Base-by-base conservation (phyloP, 2,888 invertebrate genomes). In the Dicyrtoma fusca region DNA sequence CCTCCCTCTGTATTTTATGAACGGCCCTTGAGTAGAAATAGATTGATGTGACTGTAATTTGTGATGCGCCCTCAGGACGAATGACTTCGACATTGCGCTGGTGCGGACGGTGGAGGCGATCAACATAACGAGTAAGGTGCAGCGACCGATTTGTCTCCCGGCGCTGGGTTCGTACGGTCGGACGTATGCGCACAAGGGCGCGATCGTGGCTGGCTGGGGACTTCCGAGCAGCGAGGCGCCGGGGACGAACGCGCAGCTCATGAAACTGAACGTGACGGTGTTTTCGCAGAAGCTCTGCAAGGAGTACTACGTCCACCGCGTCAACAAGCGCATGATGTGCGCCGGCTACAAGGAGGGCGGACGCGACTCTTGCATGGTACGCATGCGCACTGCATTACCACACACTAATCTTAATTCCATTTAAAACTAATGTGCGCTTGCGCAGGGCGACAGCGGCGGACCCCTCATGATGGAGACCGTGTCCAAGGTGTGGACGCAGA, bases 301-400 rank as follows among this genome's bases (percentile, higher is more conserved):
- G 61, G 61, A 75, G 0, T 70, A 75, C 47, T 79, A 71, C 61
- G 72, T 69, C 17, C 75, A 76, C 19, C 53, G 78, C 13, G 74
- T 77, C 0, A 78, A 76, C 51, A 63, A 77, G 25, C 63, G 79
- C 44, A 79, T 79, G 79, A 42, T 79, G 70, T 79, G 79, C 51
- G 79, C 79, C 2, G 79, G 79, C 0, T 74, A 76, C 57, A 34
- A 23, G 45, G 76, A 75, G 14, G 79, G 78, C 0, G 76, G 76
- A 6, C 68, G 66, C 25, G 79, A 79, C 65, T 66, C 75, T 17
- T 79, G 79, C 53, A 64, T 76, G 44, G 79, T 73, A 63, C 65
- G 55, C 63, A 14, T 26, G 11, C 23, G 1, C 11, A 45, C 8
- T n/a, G n/a, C n/a, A n/a, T n/a, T n/a, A n/a, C n/a, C n/a, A n/a